These are phyloP conservation scores for Holacanthella duospinosa DNA, from an alignment of 2,888 invertebrate species.

Conservation along the genomic window DNA sequence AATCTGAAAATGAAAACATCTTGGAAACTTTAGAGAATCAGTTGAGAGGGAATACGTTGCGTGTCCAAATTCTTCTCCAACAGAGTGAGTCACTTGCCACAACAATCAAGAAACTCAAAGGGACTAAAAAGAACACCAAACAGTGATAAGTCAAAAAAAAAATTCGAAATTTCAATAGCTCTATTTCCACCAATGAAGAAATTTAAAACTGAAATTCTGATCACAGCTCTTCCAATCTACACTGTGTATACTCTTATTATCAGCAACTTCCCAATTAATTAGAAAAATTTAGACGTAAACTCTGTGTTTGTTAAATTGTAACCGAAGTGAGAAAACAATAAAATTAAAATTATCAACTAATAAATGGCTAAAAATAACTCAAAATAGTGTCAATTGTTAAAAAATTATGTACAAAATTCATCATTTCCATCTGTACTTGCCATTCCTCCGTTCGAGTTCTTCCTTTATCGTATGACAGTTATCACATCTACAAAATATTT, in stretches of 20 bases:
- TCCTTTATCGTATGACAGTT: constrained; percentile 32
- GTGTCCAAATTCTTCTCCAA: not conserved
- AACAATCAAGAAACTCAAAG: not conserved
- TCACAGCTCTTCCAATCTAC: no score
- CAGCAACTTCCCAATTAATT: no score
- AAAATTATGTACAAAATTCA: no score
- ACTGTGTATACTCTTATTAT: no score
- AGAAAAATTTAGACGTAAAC: no score
- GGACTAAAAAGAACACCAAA: not conserved
- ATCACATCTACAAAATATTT: constrained; percentile 56
- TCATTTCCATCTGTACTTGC: constrained; percentile 24
- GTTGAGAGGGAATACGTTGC: not conserved
- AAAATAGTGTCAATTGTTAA: not conserved
- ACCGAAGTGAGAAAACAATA: no score
- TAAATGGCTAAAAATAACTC: not conserved
- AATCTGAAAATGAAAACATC: not conserved
- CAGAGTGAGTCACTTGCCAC: not conserved
- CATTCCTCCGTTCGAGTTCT: constrained; percentile 20
- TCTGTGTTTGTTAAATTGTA: no score
- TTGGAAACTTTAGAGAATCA: not conserved
- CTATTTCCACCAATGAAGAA: no score
- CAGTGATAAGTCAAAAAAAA: no score
- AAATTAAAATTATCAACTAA: not conserved
- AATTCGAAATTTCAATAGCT: no score
- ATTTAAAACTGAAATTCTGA: no score